Conservation (phyloP, 2,888 invertebrate genomes). For the Mythimna lalbum region DNA sequence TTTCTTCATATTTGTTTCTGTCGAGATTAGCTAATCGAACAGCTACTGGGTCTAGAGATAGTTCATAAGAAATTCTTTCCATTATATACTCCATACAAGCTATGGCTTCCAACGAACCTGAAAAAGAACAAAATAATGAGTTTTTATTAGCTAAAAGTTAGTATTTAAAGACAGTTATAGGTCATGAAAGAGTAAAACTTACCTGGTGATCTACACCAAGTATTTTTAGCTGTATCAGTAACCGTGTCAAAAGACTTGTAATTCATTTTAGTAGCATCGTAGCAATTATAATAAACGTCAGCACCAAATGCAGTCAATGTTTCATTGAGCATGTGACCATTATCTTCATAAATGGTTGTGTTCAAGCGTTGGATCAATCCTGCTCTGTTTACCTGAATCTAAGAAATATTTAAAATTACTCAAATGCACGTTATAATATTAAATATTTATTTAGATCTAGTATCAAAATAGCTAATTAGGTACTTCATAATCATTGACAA, state of each 20-base stretch:
- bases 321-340: slow-evolving; percentile 80
- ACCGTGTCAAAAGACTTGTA: slow-evolving; percentile 68
- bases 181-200: background rate
- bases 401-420: slow-evolving; percentile 15
- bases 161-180: background rate
- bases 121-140: background rate
- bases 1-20: slow-evolving; percentile 62
- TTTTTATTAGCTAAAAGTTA: background rate
- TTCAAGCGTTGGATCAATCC: slow-evolving; percentile 89
- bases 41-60: slow-evolving; percentile 89
- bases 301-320: slow-evolving; percentile 53
- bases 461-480: slow-evolving; percentile 56
- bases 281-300: slow-evolving; percentile 71
- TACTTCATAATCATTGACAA: slow-evolving; percentile 87
- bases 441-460: background rate
- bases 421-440: background rate
- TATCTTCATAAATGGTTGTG: slow-evolving; percentile 83
- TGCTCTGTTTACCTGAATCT: slow-evolving; percentile 76
- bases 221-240: slow-evolving; percentile 77
- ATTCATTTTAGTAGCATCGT: slow-evolving; percentile 69
- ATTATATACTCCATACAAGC: slow-evolving; percentile 91
- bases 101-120: slow-evolving; percentile 89
- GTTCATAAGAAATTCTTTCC: slow-evolving; percentile 90
- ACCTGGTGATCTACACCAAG: slow-evolving; percentile 78
- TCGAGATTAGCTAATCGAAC: slow-evolving; percentile 89